These are phyloP conservation scores for Nomada flava DNA, from an alignment of 2,888 invertebrate species.

Conservation along the genomic window DNA sequence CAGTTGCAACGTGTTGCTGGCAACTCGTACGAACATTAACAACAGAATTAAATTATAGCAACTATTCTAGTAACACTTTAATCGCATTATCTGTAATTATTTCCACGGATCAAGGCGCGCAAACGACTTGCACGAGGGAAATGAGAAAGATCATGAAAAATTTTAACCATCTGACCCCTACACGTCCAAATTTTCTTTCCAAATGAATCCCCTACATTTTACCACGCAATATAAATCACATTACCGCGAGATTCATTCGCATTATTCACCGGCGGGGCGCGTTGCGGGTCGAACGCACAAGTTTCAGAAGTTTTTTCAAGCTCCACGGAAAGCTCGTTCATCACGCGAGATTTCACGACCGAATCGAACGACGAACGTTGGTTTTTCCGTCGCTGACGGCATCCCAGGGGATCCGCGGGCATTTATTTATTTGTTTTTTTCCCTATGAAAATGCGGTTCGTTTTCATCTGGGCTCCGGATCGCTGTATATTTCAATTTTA, in stretches of 20 bases:
- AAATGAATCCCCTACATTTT: constrained; percentile 37
- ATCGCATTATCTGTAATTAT: background rate
- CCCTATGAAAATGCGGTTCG: background rate
- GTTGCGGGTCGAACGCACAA: constrained; percentile 31
- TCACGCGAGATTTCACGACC: constrained; percentile 38
- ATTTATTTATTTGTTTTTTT: background rate
- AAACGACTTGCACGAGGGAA: background rate
- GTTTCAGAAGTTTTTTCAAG: constrained; percentile 35
- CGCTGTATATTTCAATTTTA: background rate
- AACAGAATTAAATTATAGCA: no score
- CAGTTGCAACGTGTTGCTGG: no score
- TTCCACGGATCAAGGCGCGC: background rate
- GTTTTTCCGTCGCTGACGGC: constrained; percentile 1
- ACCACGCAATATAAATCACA: constrained; percentile 41
- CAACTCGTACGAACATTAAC: no score
- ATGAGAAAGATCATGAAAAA: constrained; percentile 5
- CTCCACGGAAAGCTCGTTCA: constrained; percentile 36
- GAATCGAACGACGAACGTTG: constrained; percentile 19
- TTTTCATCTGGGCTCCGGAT: background rate
- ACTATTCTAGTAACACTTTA: background rate
- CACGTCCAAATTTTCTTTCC: constrained; percentile 28
- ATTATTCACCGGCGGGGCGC: constrained; percentile 37
- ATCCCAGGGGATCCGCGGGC: background rate
- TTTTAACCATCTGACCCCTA: background rate
- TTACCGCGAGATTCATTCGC: constrained; percentile 42